Percentiles rank a stretch among this genome's conserved stretches.
Conservation (phyloP, 2,113 vertebrate species). For the Ia io region DNA sequence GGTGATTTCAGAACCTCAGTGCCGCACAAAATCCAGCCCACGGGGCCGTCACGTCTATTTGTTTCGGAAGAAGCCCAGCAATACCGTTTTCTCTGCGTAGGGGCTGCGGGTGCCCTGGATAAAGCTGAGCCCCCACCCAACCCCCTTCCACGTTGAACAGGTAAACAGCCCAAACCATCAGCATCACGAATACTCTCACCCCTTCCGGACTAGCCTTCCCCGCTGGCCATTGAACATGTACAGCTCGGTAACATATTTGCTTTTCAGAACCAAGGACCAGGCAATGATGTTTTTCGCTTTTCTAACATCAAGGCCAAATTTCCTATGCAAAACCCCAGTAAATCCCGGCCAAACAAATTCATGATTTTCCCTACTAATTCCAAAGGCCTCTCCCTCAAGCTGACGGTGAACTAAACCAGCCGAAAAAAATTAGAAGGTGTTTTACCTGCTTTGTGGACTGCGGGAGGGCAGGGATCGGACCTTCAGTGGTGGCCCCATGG, state of each 20-base stretch:
- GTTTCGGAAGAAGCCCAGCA: not conserved
- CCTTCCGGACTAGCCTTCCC: not conserved
- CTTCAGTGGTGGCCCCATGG: fast-evolving
- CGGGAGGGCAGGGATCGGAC: not conserved
- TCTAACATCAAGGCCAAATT: not conserved
- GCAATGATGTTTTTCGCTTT: not conserved
- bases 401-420: not conserved
- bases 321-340: not conserved
- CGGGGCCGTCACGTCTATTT: not conserved
- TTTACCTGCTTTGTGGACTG: not conserved
- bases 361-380: fast-evolving
- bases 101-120: not conserved
- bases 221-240: fast-evolving
- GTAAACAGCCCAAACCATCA: fast-evolving
- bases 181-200: not conserved
- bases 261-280: not conserved
- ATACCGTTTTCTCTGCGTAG: fast-evolving
- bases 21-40: not conserved
- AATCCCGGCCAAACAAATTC: not conserved
- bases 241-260: not conserved
- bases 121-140: not conserved
- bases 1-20: not conserved
- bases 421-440: not conserved
- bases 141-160: not conserved
- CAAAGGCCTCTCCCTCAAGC: not conserved